Evolutionary conservation across 2,888 invertebrate species (phyloP), one percentile per base, ranked within the genome.

Genomic region (Himalopsyche kuldschensis): DNA sequence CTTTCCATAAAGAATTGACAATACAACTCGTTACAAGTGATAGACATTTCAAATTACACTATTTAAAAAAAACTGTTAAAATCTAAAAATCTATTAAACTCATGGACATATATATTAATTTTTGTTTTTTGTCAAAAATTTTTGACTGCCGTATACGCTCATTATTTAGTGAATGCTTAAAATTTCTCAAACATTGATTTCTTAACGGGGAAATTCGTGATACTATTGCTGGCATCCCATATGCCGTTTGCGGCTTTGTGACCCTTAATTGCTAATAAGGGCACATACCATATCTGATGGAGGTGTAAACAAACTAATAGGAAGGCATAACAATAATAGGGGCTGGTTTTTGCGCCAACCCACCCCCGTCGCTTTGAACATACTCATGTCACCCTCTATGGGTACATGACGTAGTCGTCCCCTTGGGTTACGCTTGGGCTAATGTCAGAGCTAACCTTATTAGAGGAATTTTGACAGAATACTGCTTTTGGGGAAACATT

Each of bases 281-380:
- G 80, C 84, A 78, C 86, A 86, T 86, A 84, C 86, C 86, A 84
- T 84, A 86, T 86, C 86, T 80, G 86, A 86, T 84, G 84, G 84
- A 84, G 86, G 86, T 86, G 86, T 86, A 86, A 86, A 84, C 86
- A 86, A 82, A 86, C 86, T 84, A 84, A 86, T 84, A 82, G 86
- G 82, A 83, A 82, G 82, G 80, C 81, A 84, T 75, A 84, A 85
- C 79, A 85, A 85, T 83, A 85, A 79, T 77, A 80, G 82, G 84
- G 86, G 84, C 79, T 15, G 80, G 76, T 84, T 83, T 84, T 83
- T 85, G 80, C 82, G 46, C 32, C 15, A 80, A 35, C 48, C 48
- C 82, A 46, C 78, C 82, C 76, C 82, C 41, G 35, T 47, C 48
- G 63, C 75, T 63, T 63, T 35, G 35, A 31, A n/a, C 63, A 41